Percentiles rank a stretch among this genome's conserved stretches.
phyloP scores from a whole-genome alignment of 2,888 invertebrate species.

The Cephonodes hylas region DNA sequence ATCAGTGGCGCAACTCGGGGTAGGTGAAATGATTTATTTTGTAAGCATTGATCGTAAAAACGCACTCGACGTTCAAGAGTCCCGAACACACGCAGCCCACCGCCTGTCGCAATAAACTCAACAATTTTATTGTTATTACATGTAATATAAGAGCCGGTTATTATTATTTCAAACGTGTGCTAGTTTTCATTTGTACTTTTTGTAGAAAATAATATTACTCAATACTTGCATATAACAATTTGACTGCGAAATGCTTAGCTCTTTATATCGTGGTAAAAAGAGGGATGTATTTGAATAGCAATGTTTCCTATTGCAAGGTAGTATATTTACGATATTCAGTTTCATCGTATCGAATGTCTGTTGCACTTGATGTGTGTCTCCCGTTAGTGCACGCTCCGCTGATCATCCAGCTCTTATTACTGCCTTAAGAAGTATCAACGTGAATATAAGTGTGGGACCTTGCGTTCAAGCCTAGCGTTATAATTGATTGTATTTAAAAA shows the following conservation, averaged over 20 bases:
- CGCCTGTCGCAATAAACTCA: constrained; percentile 57
- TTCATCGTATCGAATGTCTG: constrained; percentile 66
- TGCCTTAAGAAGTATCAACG: constrained; percentile 21
- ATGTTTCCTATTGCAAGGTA: constrained; percentile 5
- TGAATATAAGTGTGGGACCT: not conserved
- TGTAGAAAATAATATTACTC: not conserved
- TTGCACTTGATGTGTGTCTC: constrained; percentile 66
- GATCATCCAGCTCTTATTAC: constrained; percentile 65
- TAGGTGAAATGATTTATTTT: constrained; percentile 59
- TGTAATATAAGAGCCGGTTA: constrained; percentile 45
- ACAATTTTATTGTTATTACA: constrained; percentile 58
- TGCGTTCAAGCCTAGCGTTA: not conserved
- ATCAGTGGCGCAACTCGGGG: constrained; percentile 25
- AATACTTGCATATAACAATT: not conserved
- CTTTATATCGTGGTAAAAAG: not conserved
- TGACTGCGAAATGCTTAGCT: not conserved
- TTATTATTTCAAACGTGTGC: constrained; percentile 43
- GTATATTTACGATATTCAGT: constrained; percentile 42
- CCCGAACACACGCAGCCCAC: constrained; percentile 43
- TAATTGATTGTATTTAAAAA: not conserved
- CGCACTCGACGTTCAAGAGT: constrained; percentile 55
- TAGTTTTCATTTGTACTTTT: constrained; percentile 10
- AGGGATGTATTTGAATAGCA: not conserved
- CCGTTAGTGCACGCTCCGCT: constrained; percentile 70
- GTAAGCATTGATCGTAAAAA: constrained; percentile 52